Evolutionary conservation across 2,888 invertebrate species (phyloP).

Genomic region (Rhagium mordax): DNA sequence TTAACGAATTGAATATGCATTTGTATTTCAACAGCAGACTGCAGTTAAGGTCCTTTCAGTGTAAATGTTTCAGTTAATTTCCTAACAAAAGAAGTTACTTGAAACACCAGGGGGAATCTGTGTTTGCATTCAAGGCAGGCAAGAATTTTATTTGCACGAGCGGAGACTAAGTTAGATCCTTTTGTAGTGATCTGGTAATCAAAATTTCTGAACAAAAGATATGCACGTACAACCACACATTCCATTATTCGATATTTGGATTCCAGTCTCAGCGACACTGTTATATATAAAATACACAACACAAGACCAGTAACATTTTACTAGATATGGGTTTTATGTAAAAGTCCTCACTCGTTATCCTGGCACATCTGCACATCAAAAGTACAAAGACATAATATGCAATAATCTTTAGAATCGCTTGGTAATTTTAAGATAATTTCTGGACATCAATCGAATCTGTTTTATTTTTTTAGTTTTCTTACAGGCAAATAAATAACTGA

Average conservation of each 20-base stretch:
- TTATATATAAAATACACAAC: background rate
- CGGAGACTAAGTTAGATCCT: slow-evolving; percentile 17
- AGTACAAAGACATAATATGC: too few species aligned
- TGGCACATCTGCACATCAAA: background rate
- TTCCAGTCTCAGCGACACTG: slow-evolving; percentile 12
- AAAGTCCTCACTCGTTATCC: background rate
- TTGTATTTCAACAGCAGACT: background rate
- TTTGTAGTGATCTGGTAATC: slow-evolving; percentile 36
- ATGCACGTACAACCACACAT: slow-evolving; percentile 28
- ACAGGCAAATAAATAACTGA: too few species aligned
- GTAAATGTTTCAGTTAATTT: background rate
- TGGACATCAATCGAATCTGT: too few species aligned
- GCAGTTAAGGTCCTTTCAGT: background rate
- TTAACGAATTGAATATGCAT: background rate
- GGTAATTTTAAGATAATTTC: too few species aligned
- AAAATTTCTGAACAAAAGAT: slow-evolving; percentile 30
- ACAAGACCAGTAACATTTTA: background rate
- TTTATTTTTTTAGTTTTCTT: too few species aligned
- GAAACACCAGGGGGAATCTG: background rate
- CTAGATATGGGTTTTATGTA: background rate
- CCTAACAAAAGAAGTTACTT: background rate
- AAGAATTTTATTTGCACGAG: slow-evolving; percentile 35
- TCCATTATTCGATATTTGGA: slow-evolving; percentile 30
- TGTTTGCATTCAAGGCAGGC: slow-evolving; percentile 25
- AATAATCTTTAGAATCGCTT: too few species aligned